Base-by-base conservation (phyloP, 2,113 vertebrate genomes). In the Melanotaenia duboulayi region DNA sequence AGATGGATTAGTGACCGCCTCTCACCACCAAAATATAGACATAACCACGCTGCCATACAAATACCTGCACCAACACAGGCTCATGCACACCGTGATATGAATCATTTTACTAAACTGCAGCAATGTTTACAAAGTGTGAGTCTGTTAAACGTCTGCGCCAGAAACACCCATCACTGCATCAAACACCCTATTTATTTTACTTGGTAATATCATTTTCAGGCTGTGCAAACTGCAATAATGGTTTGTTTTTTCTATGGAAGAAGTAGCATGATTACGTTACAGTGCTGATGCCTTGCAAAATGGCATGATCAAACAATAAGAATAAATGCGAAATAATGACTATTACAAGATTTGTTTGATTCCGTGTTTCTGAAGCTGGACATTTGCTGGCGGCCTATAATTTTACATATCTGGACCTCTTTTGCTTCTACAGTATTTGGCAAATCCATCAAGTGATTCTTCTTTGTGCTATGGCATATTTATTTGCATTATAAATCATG, bases 1-100 rank as follows among this genome's bases (percentile, higher is more conserved):
- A 92, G 70, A 67, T 55, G 66, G 87, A 84, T 88, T 83, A 86
- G 87, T 87, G 86, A 90, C 84, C 79, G 59, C 72, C 74, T 84
- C 74, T 40, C 80, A 73, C 76, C 50, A 39, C 71, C 84, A 82
- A 81, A 85, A 89, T 87, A 87, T 82, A 86, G 87, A 83, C 73
- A 73, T 32, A 57, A 88, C 82, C 51, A 1, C 1, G 51, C 79
- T 67, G 74, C 80, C 82, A 88, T 86, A 89, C 86, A 82, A 88
- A 87, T 87, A 85, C 84, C 72, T 85, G 63, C 82, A 56, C 59
- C 62, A 46, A 40, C 55, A 16, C 40, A 3, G 23, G 19, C n/a
- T 11, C 35, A 50, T 48, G 49, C 19, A 46, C 25, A 59, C 4
- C 4, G 7, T 16, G 37, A 69, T 51, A 42, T 17, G 17, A 64